A percentile compares a stretch with the other conserved stretches of the same genome.
Evolutionary conservation across 2,113 vertebrate genomes (phyloP).

Genomic region (Felis catus): DNA sequence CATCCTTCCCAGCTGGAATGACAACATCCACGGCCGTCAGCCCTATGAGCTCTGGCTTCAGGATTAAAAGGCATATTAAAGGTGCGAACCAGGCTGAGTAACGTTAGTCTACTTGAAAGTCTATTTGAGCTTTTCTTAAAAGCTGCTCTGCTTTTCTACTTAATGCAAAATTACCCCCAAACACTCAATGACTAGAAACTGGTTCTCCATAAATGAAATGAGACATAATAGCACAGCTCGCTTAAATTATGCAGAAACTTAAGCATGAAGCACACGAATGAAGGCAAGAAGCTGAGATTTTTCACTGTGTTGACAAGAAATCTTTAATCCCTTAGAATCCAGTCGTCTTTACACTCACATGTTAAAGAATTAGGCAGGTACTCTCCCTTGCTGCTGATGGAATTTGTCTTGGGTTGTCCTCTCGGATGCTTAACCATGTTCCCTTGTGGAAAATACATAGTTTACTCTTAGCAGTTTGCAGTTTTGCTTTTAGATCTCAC

Average conservation of each 20-base stretch:
- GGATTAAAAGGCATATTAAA: not conserved
- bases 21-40: constrained; percentile 51
- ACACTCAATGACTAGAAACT: not conserved
- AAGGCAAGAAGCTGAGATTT: constrained; percentile 1
- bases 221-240: not conserved
- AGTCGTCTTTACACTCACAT: not conserved
- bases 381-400: not conserved
- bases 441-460: not conserved
- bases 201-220: not conserved
- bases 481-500: not conserved
- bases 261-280: not conserved
- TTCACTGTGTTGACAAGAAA: not conserved
- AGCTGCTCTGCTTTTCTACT: not conserved
- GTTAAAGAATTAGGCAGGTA: not conserved
- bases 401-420: not conserved
- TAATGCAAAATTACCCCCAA: constrained; percentile 26
- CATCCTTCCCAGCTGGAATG: constrained; percentile 93
- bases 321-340: constrained; percentile 19
- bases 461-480: not conserved
- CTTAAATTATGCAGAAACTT: constrained; percentile 60
- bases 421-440: not conserved
- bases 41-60: not conserved
- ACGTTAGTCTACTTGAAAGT: not conserved
- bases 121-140: not conserved
- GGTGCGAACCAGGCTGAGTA: not conserved